phyloP scores from a whole-genome alignment of 1,140 invertebrate genomes.

The Drosophila ogumai region DNA sequence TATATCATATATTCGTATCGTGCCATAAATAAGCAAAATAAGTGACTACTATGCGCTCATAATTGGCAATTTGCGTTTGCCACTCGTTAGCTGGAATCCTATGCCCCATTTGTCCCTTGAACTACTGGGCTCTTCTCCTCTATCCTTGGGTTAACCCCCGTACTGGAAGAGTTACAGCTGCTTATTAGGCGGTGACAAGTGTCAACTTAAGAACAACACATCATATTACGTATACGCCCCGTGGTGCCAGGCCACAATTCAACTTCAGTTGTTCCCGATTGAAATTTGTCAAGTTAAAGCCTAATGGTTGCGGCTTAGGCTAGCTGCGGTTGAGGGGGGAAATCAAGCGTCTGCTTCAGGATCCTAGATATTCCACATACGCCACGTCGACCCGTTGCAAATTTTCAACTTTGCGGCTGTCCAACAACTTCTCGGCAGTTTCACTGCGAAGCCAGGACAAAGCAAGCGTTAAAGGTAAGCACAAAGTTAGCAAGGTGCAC shows the following conservation, averaged over 20 bases:
- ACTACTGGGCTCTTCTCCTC: not conserved
- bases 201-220: conserved; percentile 39
- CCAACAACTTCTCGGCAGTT: conserved; percentile 29
- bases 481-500: conserved; percentile 17
- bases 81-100: conserved; percentile 52
- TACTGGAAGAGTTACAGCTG: conserved; percentile 33
- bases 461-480: conserved; percentile 45
- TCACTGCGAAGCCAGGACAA: conserved; percentile 25
- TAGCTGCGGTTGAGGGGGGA: not conserved
- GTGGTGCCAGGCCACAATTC: conserved; percentile 13
- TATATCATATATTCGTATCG: conserved; percentile 67
- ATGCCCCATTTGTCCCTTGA: not conserved
- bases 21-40: conserved; percentile 77
- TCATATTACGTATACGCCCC: conserved; percentile 29
- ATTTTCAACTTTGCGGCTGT: conserved; percentile 45
- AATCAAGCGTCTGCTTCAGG: not conserved
- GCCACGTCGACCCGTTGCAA: conserved; percentile 19
- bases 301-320: not conserved
- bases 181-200: conserved; percentile 59
- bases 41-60: conserved; percentile 65
- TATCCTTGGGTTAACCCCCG: not conserved
- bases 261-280: conserved; percentile 21
- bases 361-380: conserved; percentile 31
- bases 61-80: conserved; percentile 76
- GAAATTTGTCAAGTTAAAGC: conserved; percentile 30